Conservation (phyloP, 2,113 vertebrate species). For the Chaetops frenatus region DNA sequence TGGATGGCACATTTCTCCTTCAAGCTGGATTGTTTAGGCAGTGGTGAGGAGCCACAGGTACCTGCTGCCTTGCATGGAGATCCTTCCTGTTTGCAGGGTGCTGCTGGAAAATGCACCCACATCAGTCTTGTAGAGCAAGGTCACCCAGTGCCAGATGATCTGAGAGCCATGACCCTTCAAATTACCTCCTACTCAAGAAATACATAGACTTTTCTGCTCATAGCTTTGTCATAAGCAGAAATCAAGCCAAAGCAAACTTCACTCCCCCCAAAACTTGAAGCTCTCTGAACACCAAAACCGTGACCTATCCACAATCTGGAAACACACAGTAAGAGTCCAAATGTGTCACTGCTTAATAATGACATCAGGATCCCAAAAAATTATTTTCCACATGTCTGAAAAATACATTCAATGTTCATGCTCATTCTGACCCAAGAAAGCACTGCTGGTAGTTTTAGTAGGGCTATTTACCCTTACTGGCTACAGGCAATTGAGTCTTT, state of each 20-base stretch:
- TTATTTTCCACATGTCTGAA: background rate
- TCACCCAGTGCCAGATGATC: background rate
- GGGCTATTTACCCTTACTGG: background rate
- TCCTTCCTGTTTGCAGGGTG: background rate
- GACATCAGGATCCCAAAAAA: background rate
- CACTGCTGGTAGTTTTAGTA: background rate
- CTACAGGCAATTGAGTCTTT: background rate
- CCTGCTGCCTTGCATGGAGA: background rate
- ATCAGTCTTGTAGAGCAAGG: background rate
- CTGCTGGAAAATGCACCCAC: background rate
- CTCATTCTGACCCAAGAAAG: background rate
- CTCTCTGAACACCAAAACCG: background rate
- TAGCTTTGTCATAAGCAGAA: background rate
- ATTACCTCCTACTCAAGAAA: background rate
- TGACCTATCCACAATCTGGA: background rate
- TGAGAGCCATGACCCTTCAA: fast-evolving
- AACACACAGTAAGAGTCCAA: background rate
- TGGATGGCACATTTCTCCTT: background rate
- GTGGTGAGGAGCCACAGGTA: background rate
- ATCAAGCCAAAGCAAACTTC: background rate
- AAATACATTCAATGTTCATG: background rate
- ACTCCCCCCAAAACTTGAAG: background rate
- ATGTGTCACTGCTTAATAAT: background rate
- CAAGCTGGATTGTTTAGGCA: background rate
- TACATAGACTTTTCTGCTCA: fast-evolving